Base-by-base conservation (phyloP, 2,888 invertebrate species). In the Linnaemya tessellans region DNA sequence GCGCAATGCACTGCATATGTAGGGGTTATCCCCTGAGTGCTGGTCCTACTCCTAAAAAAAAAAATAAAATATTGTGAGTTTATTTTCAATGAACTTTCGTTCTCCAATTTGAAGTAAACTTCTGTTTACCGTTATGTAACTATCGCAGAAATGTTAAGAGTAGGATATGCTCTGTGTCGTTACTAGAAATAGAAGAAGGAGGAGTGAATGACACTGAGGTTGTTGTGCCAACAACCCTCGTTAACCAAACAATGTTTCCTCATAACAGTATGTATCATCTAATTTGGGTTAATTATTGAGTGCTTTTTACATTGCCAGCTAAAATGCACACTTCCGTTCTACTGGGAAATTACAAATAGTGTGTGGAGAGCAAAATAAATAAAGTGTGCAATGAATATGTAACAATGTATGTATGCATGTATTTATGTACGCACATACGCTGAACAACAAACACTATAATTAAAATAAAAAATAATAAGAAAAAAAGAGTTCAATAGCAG, bases 311-410 rank as follows among this genome's bases (percentile, higher is more conserved):
- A 35, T 79, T 79, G 58, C 25, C 38, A 64, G 74, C 35, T 70
- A 80, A 84, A 68, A 64, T 67, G 38, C 62, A 67, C 30, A 85
- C 82, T 85, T 85, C 85, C 85, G 85, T 62, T 82, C 80, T 82
- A 85, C 79, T 75, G 67, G 60, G 75, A 82, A 80, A 82, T 74
- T 49, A 25, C 43, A 64, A 73, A 80, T 77, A 54, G 67, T 60
- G 38, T 68, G 71, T 68, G 13, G 1, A 38, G 38, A 68, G 64
- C 49, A 41, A 73, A 64, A 75, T 65, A 80, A 80, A 71, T 67
- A 41, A 81, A 77, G 75, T 51, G 13, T 35, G 60, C 30, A 41
- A 65, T 65, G 41, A 65, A 65, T 60, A 41, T 68, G 43, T 73
- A n/a, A 35, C 41, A 74, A 11, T 56, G 38, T 5, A 30, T 22